Percentiles rank a stretch among this genome's conserved stretches.
Evolutionary conservation across 2,113 vertebrate genomes (phyloP).

Genomic region (Uria lomvia): DNA sequence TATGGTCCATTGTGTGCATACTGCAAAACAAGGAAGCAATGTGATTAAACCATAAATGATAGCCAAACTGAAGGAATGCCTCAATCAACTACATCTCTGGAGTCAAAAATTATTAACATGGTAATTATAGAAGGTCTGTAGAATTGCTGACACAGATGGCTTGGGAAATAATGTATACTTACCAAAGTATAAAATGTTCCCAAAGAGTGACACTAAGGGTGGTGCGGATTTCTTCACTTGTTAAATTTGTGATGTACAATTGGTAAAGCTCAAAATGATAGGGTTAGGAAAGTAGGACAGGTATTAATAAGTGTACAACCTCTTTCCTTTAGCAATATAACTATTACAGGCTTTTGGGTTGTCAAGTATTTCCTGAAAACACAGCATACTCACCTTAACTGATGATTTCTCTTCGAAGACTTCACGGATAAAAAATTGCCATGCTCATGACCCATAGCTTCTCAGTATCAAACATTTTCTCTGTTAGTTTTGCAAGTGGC

Average conservation of each 20-base stretch:
- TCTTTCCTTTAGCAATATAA: neutral
- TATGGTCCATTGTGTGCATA: neutral
- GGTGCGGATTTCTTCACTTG: neutral
- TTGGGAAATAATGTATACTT: neutral
- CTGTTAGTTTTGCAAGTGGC: neutral
- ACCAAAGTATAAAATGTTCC: neutral
- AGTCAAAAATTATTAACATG: neutral
- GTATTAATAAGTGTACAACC: neutral
- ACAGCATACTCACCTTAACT: neutral
- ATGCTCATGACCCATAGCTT: neutral
- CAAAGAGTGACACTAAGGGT: neutral
- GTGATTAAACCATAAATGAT: slow-evolving; percentile 9
- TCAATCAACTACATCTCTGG: neutral
- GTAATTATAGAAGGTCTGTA: neutral
- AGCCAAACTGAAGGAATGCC: neutral
- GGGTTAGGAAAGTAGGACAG: neutral
- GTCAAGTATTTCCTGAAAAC: neutral
- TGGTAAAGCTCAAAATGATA: neutral
- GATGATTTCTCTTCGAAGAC: neutral
- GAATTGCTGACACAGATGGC: neutral
- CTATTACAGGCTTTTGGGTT: neutral
- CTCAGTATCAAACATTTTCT: neutral
- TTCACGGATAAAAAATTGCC: neutral
- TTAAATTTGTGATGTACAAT: neutral
- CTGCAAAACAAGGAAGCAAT: neutral